Base-by-base conservation (phyloP, 2,888 invertebrate species). In the Sycophila texana region DNA sequence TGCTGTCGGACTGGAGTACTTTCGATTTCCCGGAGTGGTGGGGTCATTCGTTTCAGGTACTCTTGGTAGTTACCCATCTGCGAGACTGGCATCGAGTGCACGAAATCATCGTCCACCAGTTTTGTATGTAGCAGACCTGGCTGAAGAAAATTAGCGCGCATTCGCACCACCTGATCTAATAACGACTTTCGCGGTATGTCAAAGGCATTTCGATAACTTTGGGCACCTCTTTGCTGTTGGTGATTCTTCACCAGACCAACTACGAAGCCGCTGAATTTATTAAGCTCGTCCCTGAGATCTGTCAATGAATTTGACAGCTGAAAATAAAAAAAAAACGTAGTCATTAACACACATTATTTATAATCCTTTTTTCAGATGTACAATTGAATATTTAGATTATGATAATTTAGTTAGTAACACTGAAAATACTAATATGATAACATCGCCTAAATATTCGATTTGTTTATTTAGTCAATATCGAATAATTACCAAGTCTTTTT, bases 41-140 rank as follows among this genome's bases (percentile, higher is more conserved):
- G 96, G 74, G 97, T 96, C 93, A 97, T 96, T 76, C 97, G 94
- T 91, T 98, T 99, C 81, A 99, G 92, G 90, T 99, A 99, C 91
- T 99, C 99, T 91, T 99, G 99, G 91, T 99, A 99, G 92, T 99
- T 99, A 86, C 99, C 99, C 99, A 99, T 99, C 91, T 98, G 98
- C 22, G 97, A 95, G 22, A 99, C 97, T 5, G 99, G 98, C 93
- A 98, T 94, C 79, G 96, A 97, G 91, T 99, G 99, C 12, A 97
- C 94, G 85, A 96, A 96, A 91, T 99, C 99, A 87, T 97, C 97
- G 88, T 97, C 96, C 74, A 96, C 93, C 68, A 96, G 90, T 78
- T 94, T 94, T 0, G 95, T 94, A 82, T 95, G 94, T 30, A 94
- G 92, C 61, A 96, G 92, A 18, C 96, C 94, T 2, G 95, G 94